Conservation (phyloP, 2,888 invertebrate genomes). For the Salticus scenicus region DNA sequence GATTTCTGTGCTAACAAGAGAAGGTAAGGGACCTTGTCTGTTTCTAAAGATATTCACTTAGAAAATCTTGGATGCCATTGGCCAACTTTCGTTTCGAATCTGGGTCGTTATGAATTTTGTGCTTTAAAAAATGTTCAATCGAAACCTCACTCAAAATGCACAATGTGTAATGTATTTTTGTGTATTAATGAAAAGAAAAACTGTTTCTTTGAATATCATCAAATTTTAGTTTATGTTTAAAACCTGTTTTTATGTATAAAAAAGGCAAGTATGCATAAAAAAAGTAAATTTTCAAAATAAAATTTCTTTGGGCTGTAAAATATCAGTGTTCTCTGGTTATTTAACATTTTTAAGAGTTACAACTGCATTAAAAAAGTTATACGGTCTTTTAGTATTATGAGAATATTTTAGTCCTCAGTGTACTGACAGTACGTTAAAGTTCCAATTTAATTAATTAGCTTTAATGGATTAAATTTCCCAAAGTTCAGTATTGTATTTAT, state of each 20-base stretch:
- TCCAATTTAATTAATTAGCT: slow-evolving; percentile 25
- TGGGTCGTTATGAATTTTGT: slow-evolving; percentile 25
- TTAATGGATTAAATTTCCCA: slow-evolving; percentile 17
- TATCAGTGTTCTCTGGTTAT: not conserved
- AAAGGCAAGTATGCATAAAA: slow-evolving; percentile 8
- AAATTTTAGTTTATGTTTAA: not conserved
- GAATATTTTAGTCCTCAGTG: not conserved
- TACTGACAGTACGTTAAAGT: slow-evolving; percentile 15
- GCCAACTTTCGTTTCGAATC: slow-evolving; percentile 39
- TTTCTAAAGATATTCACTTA: slow-evolving; percentile 11
- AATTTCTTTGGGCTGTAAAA: not conserved
- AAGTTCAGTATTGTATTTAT: not conserved
- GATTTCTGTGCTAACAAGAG: slow-evolving; percentile 29
- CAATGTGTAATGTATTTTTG: not conserved
- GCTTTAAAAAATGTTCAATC: not conserved
- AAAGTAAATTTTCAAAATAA: not conserved
- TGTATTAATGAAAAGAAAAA: not conserved
- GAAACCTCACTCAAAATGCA: not conserved
- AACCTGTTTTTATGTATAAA: too few relatives aligned
- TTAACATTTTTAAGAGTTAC: not conserved
- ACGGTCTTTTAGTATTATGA: not conserved
- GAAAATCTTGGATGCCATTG: slow-evolving; percentile 34
- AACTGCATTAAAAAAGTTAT: not conserved
- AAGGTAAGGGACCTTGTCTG: slow-evolving; percentile 19
- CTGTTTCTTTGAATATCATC: slow-evolving; percentile 9